Percentiles rank a stretch among this genome's conserved stretches.
Evolutionary conservation across 2,113 vertebrate genomes (phyloP).

Genomic region (Pandion haliaetus): DNA sequence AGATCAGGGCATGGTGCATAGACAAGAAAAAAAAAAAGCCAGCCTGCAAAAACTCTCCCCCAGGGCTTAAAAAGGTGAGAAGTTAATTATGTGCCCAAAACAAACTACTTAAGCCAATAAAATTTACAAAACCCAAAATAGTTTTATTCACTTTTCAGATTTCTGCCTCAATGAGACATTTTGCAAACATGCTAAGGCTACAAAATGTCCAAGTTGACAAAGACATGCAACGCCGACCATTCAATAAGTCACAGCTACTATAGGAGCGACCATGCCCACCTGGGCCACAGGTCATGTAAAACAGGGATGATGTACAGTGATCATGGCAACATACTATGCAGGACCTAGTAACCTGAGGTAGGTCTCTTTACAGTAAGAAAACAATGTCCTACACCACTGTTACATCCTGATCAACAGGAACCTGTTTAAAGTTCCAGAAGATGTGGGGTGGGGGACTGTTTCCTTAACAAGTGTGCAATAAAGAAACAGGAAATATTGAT

Average conservation of each 20-base stretch:
- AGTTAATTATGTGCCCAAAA: background rate
- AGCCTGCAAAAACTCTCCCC: background rate
- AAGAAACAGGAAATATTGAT: slow-evolving; percentile 37
- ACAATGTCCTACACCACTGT: slow-evolving; percentile 72
- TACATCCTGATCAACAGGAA: slow-evolving; percentile 74
- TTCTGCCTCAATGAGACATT: slow-evolving; percentile 79
- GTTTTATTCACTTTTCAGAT: slow-evolving; percentile 82
- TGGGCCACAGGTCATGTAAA: slow-evolving; percentile 55
- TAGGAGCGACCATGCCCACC: slow-evolving; percentile 64
- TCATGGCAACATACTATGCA: slow-evolving; percentile 52
- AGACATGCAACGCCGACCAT: slow-evolving; percentile 78
- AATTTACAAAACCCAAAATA: slow-evolving; percentile 84
- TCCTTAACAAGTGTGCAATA: slow-evolving; percentile 49
- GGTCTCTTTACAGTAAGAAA: slow-evolving; percentile 82
- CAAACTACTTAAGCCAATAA: slow-evolving; percentile 45
- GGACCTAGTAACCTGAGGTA: slow-evolving; percentile 80
- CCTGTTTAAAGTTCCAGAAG: slow-evolving; percentile 58
- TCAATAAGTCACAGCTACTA: slow-evolving; percentile 53
- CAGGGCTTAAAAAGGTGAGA: background rate
- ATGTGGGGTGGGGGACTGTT: slow-evolving; percentile 34
- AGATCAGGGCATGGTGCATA: background rate
- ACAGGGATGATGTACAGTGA: slow-evolving; percentile 52
- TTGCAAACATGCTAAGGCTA: slow-evolving; percentile 90
- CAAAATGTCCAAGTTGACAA: slow-evolving; percentile 80
- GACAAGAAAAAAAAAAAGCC: background rate